Evolutionary conservation across 2,888 invertebrate genomes (phyloP), one percentile per base, ranked within the genome.

Genomic region (Zeuzera pyrina): DNA sequence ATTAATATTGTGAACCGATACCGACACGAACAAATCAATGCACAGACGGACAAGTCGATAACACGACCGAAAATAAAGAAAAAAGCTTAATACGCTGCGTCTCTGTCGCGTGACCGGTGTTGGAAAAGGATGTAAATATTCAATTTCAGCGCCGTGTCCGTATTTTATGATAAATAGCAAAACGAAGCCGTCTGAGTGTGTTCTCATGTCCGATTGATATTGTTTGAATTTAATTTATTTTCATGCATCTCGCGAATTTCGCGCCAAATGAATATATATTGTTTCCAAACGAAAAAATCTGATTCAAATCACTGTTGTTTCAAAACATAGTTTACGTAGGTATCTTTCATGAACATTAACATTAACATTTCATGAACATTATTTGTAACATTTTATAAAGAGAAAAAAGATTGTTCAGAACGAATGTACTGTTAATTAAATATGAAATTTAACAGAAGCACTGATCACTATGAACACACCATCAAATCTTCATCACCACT

Each of bases 161-260:
- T 65, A 65, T 72, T 73, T 73, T 72, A 76, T 73, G 71, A 73
- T 74, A 76, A 74, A 76, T 74, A 73, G 67, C 66, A 56, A 62
- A 68, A 59, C 53, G 55, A 57, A 62, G 52, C 46, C 53, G 57
- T 47, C 49, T 61, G 65, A 74, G 73, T 70, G 74, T 69, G 61
- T 77, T 76, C 62, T 49, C 71, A 56, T 74, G 74, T 76, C 61
- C 61, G 63, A 74, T 74, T 74, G 70, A 72, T 70, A 71, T 71
- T 73, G 70, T 72, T 67, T 65, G 59, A 52, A 60, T 69, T 68
- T 64, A 66, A 73, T 73, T 76, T 68, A 66, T 67, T 71, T 71
- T 61, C n/a, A 63, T 67, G 65, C 66, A 62, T 55, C 51, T 55
- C 52, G 46, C 45, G 52, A 49, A 58, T 63, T 64, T 58, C 55